Evolutionary conservation across 2,888 invertebrate species (phyloP), one percentile per base, ranked within the genome.

Genomic region (Xestia c-nigrum): DNA sequence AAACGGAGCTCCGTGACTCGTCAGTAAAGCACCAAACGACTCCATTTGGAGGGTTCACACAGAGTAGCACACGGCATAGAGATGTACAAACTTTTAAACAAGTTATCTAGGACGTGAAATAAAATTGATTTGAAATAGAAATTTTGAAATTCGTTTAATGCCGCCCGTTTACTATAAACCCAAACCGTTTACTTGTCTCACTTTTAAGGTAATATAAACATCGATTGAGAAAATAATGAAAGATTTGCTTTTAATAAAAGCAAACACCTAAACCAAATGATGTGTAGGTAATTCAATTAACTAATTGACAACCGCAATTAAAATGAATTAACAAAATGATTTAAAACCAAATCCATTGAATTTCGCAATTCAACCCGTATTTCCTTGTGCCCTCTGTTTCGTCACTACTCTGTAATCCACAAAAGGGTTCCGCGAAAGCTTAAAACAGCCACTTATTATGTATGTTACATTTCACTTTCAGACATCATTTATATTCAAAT

Each of bases 391-490:
- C 80, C 78, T 90, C 88, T 88, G 76, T 83, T 81, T 81, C 81
- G 83, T 87, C 84, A 79, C 79, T 91, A 90, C 94, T 91, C 96
- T 96, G 93, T 93, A 93, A 93, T 93, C 93, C 94, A 92, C 95
- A 95, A 96, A 96, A 96, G 96, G 96, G 96, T 96, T 96, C 94
- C 94, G 93, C 93, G 93, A 95, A 95, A 93, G 96, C 94, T 96
- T 96, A 96, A 96, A 96, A 96, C 96, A 96, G 96, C 96, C 96
- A 96, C 96, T 96, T 96, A 96, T 96, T 96, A 96, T 96, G 96
- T 96, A 96, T 96, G 96, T 96, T 96, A 96, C 96, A 96, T 96
- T 96, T 96, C 96, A 96, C 96, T 96, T 96, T 96, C 96, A 96
- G 95, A 96, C 96, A 95, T 96, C 96, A 96, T 96, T 96, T 96